Percentiles rank a stretch among this genome's conserved stretches.
phyloP scores from a whole-genome alignment of 2,113 vertebrate species.

The human (Homo sapiens) region DNA sequence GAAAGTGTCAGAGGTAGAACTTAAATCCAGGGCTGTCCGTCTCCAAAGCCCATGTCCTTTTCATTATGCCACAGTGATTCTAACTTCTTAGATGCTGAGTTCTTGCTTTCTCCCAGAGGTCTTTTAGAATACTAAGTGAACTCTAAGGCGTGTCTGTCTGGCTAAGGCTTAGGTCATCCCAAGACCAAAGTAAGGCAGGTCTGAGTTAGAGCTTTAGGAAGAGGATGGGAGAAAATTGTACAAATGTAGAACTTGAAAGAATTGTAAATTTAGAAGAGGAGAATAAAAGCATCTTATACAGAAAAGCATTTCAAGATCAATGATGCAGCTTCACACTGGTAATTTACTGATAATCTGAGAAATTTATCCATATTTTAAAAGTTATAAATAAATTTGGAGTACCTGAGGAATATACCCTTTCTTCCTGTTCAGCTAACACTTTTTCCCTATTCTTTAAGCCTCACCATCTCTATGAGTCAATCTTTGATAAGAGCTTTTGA shows the following conservation, averaged over 20 bases:
- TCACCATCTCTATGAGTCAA: constrained; percentile 1
- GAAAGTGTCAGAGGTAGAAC: not conserved
- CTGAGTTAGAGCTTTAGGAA: constrained; percentile 47
- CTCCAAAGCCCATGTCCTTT: not conserved
- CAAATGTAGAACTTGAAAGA: constrained; percentile 35
- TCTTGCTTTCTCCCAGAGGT: constrained; percentile 34
- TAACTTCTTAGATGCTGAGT: not conserved
- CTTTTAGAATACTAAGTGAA: constrained; percentile 35
- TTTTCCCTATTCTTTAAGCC: not conserved
- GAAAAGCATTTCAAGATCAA: not conserved
- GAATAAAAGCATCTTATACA: constrained; percentile 9
- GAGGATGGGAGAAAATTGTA: not conserved
- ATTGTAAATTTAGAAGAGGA: constrained; percentile 7
- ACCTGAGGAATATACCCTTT: not conserved
- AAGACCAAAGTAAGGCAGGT: constrained; percentile 5
- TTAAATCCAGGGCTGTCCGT: not conserved
- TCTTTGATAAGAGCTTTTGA: constrained; percentile 43
- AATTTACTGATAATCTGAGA: constrained; percentile 20
- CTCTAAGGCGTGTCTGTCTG: constrained; percentile 37
- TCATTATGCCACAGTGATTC: not conserved
- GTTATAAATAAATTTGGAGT: constrained; percentile 1
- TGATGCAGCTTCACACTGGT: not conserved
- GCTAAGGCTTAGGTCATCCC: constrained; percentile 40
- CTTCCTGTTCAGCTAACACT: constrained; percentile 12
- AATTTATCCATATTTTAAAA: constrained; percentile 36